A percentile compares a stretch with the other conserved stretches of the same genome.
Conservation (phyloP, 1,140 invertebrate species). For the Lasaia peninsularis region DNA sequence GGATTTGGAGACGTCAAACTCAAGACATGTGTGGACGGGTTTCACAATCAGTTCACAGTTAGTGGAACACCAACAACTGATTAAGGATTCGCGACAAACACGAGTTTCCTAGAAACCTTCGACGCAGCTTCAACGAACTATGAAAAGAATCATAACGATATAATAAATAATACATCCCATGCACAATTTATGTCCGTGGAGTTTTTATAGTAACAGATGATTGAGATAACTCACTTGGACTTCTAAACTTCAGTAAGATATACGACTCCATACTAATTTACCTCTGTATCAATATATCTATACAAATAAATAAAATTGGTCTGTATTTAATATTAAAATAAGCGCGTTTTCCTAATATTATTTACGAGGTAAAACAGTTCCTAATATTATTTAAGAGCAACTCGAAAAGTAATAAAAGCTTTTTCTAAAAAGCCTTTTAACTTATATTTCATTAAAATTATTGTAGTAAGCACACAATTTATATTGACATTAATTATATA, state of each 20-base stretch:
- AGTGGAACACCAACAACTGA: background rate
- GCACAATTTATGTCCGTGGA: background rate
- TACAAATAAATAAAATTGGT: no score
- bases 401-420: no score
- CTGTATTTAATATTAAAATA: no score
- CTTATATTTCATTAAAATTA: no score
- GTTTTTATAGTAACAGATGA: background rate
- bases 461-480: no score
- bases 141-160: conserved; percentile 3
- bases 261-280: background rate
- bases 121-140: background rate
- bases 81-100: conserved; percentile 2
- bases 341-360: no score
- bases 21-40: background rate
- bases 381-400: no score
- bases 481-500: no score
- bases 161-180: background rate
- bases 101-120: background rate
- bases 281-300: background rate
- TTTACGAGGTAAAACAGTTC: no score
- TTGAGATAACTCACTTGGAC: background rate
- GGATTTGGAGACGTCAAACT: background rate
- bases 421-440: no score
- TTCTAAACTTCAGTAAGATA: background rate
- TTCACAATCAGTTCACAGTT: conserved; percentile 1